These are phyloP conservation scores for Caerostris extrusa DNA, from an alignment of 1,140 invertebrate genomes.

Conservation along the genomic window DNA sequence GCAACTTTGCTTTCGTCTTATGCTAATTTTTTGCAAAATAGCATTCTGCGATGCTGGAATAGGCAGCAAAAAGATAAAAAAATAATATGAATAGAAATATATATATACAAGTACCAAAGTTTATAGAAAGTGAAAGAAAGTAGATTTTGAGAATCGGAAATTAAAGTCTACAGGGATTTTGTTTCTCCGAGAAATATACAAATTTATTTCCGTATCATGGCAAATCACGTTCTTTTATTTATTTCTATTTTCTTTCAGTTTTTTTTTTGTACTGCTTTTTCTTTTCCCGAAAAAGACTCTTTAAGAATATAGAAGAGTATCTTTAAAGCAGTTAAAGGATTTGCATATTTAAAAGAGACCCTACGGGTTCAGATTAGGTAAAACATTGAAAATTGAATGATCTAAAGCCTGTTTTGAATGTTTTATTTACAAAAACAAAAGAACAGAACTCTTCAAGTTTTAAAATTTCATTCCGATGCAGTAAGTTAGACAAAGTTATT, in stretches of 20 bases:
- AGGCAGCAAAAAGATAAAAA: too few relatives aligned
- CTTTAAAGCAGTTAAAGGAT: background rate
- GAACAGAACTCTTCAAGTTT: too few relatives aligned
- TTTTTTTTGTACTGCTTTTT: too few relatives aligned
- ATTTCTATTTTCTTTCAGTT: too few relatives aligned
- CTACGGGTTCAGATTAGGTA: background rate
- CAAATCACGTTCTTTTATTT: background rate
- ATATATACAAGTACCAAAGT: too few relatives aligned
- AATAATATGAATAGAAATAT: background rate
- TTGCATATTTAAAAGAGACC: background rate
- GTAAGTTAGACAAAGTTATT: too few relatives aligned
- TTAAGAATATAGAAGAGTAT: too few relatives aligned
- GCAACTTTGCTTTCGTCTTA: background rate
- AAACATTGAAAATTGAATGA: background rate
- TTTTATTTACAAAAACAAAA: too few relatives aligned
- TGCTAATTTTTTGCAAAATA: background rate
- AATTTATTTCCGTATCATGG: background rate
- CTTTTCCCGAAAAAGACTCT: too few relatives aligned
- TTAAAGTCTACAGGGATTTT: background rate
- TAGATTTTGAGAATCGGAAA: background rate
- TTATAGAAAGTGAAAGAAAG: background rate
- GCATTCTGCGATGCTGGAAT: background rate
- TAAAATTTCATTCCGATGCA: too few relatives aligned
- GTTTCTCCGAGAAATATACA: background rate
- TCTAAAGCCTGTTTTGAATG: too few relatives aligned